Base-by-base conservation (phyloP, 1,140 invertebrate genomes). In the Drosophila rhopaloa region DNA sequence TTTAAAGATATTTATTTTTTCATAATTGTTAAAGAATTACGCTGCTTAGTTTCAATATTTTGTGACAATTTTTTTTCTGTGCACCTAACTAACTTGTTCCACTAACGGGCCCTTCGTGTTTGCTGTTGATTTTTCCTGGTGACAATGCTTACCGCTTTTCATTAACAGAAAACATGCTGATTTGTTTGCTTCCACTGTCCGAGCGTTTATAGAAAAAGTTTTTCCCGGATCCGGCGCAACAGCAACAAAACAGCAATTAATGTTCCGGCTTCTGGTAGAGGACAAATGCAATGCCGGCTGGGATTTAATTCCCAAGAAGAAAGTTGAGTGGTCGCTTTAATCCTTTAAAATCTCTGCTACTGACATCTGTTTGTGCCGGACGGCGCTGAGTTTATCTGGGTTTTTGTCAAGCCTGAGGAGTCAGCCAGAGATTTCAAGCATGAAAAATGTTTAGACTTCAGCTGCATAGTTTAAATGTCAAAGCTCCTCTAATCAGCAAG, bases 131-230 rank as follows among this genome's bases (percentile, higher is more conserved):
- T 48, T 62, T 29, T 9, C 38, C 53, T 54, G 56, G 38, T 59
- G 54, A 19, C 27, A 43, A 16, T 29, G 54, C 54, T 41, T 2
- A 47, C 65, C 51, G 54, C 51, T 50, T 58, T 71, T 71, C 67
- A 70, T 71, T 71, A 71, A 71, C 65, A 71, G 62, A 60, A 73
- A 38, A 13, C 48, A 55, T 40, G 57, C 70, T 51, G 72, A 74
- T 75, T 75, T 56, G 58, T 75, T 62, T 74, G 70, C 46, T 16
- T 16, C 3, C 50, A 50, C 51, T 53, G 71, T 41, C 27, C n/a
- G 40, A 27, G 58, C 40, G 59, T 75, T 75, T 75, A 75, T 75
- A 75, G 60, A 47, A 75, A 65, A 75, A 75, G 70, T 75, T 72
- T 72, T 16, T 7, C 44, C 29, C 54, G 1, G 10, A 8, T 19